A percentile compares a stretch with the other conserved stretches of the same genome.
Conservation (phyloP, 1,140 invertebrate species). For the Hyphantria cunea region DNA sequence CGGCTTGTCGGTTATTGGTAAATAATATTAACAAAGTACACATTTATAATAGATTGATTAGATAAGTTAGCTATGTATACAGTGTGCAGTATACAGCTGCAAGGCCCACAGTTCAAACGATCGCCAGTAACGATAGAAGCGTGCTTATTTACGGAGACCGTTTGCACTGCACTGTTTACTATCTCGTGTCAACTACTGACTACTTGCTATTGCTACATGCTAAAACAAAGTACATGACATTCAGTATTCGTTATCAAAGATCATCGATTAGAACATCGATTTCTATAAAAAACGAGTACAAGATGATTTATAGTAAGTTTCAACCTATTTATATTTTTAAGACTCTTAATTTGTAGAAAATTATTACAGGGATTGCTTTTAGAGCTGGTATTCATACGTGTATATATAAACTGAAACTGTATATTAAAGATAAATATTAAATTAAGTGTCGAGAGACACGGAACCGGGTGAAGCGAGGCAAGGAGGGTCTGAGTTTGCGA, state of each 20-base stretch:
- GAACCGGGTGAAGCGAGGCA: constrained; percentile 17
- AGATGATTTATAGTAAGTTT: no score
- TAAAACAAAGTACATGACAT: constrained; percentile 9
- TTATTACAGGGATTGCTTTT: no score
- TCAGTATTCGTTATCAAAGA: constrained; percentile 21
- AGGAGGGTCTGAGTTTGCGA: constrained; percentile 43
- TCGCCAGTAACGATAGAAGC: constrained; percentile 41
- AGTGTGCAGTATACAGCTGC: not conserved
- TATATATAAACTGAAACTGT: constrained; percentile 13
- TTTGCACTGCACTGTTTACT: constrained; percentile 59
- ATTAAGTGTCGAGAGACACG: constrained; percentile 13
- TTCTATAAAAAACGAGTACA: not conserved
- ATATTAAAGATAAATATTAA: constrained; percentile 30
- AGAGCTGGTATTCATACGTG: no score
- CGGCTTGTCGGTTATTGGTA: not conserved
- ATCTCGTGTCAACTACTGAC: constrained; percentile 45
- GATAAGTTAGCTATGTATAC: constrained; percentile 17
- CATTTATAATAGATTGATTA: constrained; percentile 12
- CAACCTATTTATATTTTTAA: no score
- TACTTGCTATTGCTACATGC: constrained; percentile 16
- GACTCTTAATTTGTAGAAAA: no score
- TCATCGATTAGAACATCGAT: constrained; percentile 14
- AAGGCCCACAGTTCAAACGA: constrained; percentile 12
- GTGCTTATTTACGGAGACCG: constrained; percentile 58
- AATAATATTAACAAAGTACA: constrained; percentile 3